Percentiles rank a stretch among this genome's conserved stretches.
Evolutionary conservation across 1,140 invertebrate genomes (phyloP).

Genomic region (Coenobita brevimanus): DNA sequence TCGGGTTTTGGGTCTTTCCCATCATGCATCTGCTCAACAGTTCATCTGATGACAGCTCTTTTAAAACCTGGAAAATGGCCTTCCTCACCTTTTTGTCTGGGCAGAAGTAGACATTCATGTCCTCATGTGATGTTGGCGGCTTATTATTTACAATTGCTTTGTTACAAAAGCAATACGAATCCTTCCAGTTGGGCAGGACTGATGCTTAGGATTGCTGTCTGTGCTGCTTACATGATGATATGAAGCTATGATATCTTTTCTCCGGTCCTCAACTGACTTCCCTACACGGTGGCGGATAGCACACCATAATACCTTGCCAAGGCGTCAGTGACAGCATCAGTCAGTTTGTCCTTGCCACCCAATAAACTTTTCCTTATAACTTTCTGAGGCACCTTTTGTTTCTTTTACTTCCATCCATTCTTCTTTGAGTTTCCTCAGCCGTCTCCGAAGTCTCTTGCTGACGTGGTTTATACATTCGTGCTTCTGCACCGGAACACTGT

Average conservation of each 20-base stretch:
- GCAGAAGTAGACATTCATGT: background rate
- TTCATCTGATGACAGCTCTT: background rate
- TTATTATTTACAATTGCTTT: background rate
- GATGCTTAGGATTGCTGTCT: slow-evolving; percentile 6
- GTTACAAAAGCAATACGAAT: slow-evolving; percentile 23
- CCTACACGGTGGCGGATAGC: no score
- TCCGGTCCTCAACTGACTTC: no score
- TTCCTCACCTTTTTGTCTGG: background rate
- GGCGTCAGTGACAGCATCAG: no score
- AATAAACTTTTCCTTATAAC: no score
- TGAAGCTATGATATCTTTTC: slow-evolving; percentile 3
- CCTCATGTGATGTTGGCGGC: background rate
- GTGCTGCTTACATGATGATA: slow-evolving; percentile 28
- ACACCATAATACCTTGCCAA: no score
- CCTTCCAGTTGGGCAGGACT: background rate
- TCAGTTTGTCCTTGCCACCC: no score
- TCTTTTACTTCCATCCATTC: no score
- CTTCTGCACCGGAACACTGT: no score
- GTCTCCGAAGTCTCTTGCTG: no score
- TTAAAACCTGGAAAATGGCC: background rate
- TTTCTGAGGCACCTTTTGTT: no score
- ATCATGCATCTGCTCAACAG: background rate
- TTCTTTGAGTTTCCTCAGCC: no score
- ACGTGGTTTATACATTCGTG: no score
- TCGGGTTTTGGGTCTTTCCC: slow-evolving; percentile 24